Base-by-base conservation (phyloP, 23 tunicate genomes). In the Trididemnum miniatum region DNA sequence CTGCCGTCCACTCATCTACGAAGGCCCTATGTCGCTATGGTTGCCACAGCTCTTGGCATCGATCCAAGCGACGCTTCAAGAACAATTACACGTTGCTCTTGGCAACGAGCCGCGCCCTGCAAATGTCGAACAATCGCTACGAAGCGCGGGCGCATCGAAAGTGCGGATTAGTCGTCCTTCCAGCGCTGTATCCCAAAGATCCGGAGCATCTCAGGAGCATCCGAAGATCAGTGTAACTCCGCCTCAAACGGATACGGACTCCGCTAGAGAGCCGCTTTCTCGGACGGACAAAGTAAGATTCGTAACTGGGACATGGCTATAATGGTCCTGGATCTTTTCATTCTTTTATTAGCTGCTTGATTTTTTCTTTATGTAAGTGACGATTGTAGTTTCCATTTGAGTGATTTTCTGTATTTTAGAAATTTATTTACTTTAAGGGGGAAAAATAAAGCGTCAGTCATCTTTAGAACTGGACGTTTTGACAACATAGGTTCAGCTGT, bases 131-230 rank as follows among this genome's bases (percentile, higher is more conserved):
- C 88, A 80, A 66, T 77, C 80, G 0, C 60, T 93, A 1, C 54
- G 89, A 26, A 88, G 93, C 72, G 89, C 92, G 0, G 98, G 98
- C 69, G 98, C 98, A 0, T 93, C 98, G 9, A 52, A 80, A n/a
- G 82, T 93, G 1, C 86, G 93, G 20, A 91, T 93, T 66, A 88
- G 93, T 59, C 84, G 98, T 9, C 98, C 98, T n/a, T 93, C 98
- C 12, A 87, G 92, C 57, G 98, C 98, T 9, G 80, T 93, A 22
- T 88, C 93, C 2, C 89, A 84, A 50, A 31, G 86, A 65, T 84
- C 93, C 1, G 84, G 85, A 0, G 87, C 87, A 49, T 82, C 90
- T 15, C 80, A 91, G 51, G 71, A 51, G 18, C 36, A n/a, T 63
- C 90, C 83, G 9, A 78, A 79, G 38, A 77, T 86, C 51, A 71